A percentile compares a stretch with the other conserved stretches of the same genome.
phyloP scores from a whole-genome alignment of 2,113 vertebrate genomes.

The Chaetura pelagica region DNA sequence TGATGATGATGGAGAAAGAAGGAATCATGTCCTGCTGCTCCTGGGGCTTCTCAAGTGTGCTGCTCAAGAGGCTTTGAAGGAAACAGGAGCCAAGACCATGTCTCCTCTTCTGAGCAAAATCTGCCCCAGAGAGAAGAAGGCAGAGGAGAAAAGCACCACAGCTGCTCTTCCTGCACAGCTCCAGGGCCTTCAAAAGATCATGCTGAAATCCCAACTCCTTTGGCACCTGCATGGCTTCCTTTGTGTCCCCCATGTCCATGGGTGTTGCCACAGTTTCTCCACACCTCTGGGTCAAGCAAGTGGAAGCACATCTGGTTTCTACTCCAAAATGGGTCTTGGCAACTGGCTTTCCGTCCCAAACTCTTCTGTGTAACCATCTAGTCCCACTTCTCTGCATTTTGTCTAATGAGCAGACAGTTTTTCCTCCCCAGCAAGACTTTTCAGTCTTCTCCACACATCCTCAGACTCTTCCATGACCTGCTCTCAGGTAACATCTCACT shows the following conservation, averaged over 20 bases:
- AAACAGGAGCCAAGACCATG: background rate
- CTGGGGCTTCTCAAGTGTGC: background rate
- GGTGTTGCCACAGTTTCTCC: background rate
- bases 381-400: background rate
- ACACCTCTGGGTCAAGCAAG: background rate
- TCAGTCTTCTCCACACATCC: background rate
- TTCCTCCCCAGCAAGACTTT: background rate
- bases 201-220: background rate
- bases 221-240: background rate
- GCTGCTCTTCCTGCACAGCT: background rate
- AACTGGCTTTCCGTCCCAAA: background rate
- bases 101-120: background rate
- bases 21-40: background rate
- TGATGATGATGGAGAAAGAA: background rate
- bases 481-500: accelerated
- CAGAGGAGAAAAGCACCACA: background rate
- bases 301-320: background rate
- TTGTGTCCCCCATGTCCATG: accelerated
- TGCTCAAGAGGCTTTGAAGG: background rate
- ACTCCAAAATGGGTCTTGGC: background rate
- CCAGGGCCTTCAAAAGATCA: background rate
- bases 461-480: background rate
- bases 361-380: background rate
- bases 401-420: background rate
- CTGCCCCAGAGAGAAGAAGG: background rate